These are phyloP conservation scores for Muntiacus reevesi DNA, from an alignment of 2,113 vertebrate species.

Conservation along the genomic window DNA sequence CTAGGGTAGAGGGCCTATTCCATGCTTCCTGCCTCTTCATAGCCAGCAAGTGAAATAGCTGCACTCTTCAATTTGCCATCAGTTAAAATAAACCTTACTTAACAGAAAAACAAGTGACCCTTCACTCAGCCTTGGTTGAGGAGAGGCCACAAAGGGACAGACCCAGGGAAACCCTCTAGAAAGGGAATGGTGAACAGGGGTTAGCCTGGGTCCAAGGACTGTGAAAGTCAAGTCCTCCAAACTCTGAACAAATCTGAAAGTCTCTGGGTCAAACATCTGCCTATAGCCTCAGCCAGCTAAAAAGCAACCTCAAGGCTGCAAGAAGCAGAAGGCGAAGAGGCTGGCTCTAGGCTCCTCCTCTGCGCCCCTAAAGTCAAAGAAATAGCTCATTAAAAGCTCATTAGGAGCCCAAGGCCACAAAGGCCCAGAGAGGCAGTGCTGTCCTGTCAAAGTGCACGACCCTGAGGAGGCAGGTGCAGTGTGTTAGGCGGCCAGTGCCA, in stretches of 20 bases:
- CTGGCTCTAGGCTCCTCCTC: background rate
- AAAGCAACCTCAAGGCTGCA: background rate
- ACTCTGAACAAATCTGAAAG: background rate
- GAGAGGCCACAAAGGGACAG: background rate
- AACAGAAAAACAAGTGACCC: background rate
- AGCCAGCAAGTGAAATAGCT: rapidly evolving
- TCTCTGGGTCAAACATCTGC: background rate
- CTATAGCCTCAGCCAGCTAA: background rate
- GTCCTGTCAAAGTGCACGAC: background rate
- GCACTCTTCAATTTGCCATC: background rate
- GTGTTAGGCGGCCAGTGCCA: background rate
- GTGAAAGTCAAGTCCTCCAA: background rate
- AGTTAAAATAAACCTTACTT: background rate
- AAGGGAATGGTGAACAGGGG: background rate
- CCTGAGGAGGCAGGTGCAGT: background rate
- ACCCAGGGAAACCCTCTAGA: too few species aligned
- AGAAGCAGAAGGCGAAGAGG: background rate
- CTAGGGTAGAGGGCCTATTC: background rate
- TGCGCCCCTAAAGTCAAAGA: conserved; percentile 54
- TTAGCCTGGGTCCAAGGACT: background rate
- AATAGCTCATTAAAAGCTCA: conserved; percentile 76
- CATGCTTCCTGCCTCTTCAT: background rate
- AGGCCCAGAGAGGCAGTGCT: background rate
- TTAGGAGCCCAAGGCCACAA: conserved; percentile 60
- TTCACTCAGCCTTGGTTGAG: background rate